Base-by-base conservation (phyloP, 2,113 vertebrate species). In the Chitala chitala region DNA sequence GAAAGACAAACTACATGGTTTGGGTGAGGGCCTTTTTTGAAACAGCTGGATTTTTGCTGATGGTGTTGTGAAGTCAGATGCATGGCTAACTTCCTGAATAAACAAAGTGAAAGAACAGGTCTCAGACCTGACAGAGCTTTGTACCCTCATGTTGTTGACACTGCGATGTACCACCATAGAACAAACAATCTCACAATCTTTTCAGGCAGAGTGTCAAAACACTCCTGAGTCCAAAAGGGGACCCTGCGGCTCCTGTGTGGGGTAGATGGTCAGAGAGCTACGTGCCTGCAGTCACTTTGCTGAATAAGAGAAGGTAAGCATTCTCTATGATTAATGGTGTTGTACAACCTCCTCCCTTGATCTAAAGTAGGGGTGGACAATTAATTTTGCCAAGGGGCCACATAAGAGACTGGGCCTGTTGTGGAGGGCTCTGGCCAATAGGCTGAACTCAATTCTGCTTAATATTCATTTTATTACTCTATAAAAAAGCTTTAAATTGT, bases 131-230 rank as follows among this genome's bases (percentile, higher is more conserved):
- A 31, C 22, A 33, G 42, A 33, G n/a, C 51, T 71, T 40, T 71
- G 51, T n/a, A 55, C 69, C 24, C 31, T 12, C 20, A 20, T 24
- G 40, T 33, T 55, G 36, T 54, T 71, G 54, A 51, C 33, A 40
- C 29, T 36, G 29, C 36, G 26, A 54, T 38, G 26, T 40, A 22
- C 36, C 7, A 46, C 13, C 10, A 42, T 40, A 46, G 24, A 4
- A n/a, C 55, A 73, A 58, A 72, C 5, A 61, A 8, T 2, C 40
- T 46, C 40, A 48, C 1, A 26, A 31, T 4, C 42, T 73, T 59
- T 73, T 29, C 40, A 61, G 71, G 46, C 55, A 36, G 44, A 50
- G 46, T 73, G 72, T 63, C 36, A 44, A 73, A 73, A 64, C 22
- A 22, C 44, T 38, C 24, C 29, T 15, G 26, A 12, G 58, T 73